Percentiles rank a stretch among this genome's conserved stretches.
Evolutionary conservation across 2,113 vertebrate species (phyloP).

Genomic region (Hiodon tergisus): DNA sequence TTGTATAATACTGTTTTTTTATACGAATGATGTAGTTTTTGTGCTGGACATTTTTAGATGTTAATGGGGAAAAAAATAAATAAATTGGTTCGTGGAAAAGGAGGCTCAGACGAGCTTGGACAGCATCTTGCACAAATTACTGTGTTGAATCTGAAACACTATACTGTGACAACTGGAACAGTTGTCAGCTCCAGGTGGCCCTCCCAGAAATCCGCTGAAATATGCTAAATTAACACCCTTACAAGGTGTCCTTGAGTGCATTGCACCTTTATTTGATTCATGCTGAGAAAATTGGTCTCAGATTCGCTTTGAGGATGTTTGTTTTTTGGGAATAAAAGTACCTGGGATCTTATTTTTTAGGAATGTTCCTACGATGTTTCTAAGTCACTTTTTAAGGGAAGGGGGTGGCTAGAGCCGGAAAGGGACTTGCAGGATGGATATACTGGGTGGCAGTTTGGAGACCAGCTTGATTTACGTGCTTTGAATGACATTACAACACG

Average conservation of each 20-base stretch:
- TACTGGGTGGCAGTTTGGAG: too few species aligned
- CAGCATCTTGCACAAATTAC: background rate
- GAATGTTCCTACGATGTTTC: too few species aligned
- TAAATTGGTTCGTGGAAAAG: background rate
- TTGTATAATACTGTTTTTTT: too few species aligned
- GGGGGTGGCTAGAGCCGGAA: too few species aligned
- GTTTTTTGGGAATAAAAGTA: too few species aligned
- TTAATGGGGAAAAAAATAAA: too few species aligned
- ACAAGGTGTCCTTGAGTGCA: background rate
- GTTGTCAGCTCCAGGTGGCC: background rate
- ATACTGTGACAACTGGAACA: background rate
- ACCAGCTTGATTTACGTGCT: slow-evolving; percentile 12
- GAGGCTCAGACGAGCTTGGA: background rate
- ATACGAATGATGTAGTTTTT: too few species aligned
- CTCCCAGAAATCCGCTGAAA: background rate
- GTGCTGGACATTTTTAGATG: too few species aligned
- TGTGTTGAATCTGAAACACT: background rate
- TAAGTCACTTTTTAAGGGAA: too few species aligned
- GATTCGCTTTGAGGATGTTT: too few species aligned
- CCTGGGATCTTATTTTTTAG: too few species aligned
- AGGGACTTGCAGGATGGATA: too few species aligned
- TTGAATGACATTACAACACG: slow-evolving; percentile 18
- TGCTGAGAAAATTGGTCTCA: background rate
- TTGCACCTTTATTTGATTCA: background rate
- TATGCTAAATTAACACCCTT: background rate